Evolutionary conservation across 2,888 invertebrate genomes (phyloP).

Genomic region (Ochropleura plecta): DNA sequence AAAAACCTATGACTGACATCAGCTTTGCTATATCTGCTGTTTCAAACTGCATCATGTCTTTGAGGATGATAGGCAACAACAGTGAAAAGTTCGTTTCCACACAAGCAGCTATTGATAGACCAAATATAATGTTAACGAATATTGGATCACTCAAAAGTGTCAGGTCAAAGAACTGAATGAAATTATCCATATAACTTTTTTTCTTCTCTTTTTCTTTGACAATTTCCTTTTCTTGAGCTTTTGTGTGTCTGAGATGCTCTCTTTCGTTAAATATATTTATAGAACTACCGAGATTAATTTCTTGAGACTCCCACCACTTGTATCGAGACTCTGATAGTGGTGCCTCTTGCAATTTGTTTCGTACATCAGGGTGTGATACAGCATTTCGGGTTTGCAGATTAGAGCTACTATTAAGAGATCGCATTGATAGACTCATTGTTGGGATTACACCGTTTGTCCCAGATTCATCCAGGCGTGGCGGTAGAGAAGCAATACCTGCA

Average conservation of each 20-base stretch:
- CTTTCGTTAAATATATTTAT: conserved; percentile 90
- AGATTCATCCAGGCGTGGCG: conserved; percentile 70
- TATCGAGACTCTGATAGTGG: conserved; percentile 78
- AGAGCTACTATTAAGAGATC: conserved; percentile 77
- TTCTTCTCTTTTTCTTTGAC: conserved; percentile 66
- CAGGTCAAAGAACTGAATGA: conserved; percentile 92
- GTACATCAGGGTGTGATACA: conserved; percentile 85
- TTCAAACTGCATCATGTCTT: conserved; percentile 91
- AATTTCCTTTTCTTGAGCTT: conserved; percentile 64
- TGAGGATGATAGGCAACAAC: conserved; percentile 92
- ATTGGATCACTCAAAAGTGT: conserved; percentile 92
- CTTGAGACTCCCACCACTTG: conserved; percentile 91
- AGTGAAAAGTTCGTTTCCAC: conserved; percentile 93
- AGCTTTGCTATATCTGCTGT: conserved; percentile 91
- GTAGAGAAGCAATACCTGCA: conserved; percentile 75
- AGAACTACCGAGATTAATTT: conserved; percentile 91
- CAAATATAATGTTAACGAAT: conserved; percentile 92
- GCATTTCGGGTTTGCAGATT: conserved; percentile 82
- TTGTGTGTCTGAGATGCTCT: conserved; percentile 70
- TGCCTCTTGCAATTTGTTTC: conserved; percentile 74
- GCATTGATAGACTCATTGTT: conserved; percentile 83
- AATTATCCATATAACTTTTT: conserved; percentile 71
- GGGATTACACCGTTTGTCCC: conserved; percentile 73
- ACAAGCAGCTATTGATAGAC: conserved; percentile 92
- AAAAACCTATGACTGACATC: conserved; percentile 91